These are phyloP conservation scores for Vireo altiloquus DNA, from an alignment of 2,113 vertebrate species.

Conservation along the genomic window DNA sequence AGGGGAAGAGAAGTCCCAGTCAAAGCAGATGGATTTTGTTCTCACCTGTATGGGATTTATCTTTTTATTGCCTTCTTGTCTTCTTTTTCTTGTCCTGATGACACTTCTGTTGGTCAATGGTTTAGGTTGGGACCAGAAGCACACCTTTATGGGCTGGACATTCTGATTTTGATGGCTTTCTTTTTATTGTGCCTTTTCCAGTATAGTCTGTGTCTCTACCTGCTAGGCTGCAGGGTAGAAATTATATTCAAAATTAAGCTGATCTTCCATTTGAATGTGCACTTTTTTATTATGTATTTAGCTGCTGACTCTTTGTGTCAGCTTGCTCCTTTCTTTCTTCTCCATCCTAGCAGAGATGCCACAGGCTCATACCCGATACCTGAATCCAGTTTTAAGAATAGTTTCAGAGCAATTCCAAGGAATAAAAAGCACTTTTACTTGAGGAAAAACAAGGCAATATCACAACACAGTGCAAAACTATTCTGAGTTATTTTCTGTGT, in stretches of 20 bases:
- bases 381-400: neutral
- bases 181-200: neutral
- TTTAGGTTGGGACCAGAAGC: neutral
- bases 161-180: neutral
- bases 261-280: neutral
- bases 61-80: neutral
- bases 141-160: neutral
- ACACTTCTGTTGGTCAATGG: neutral
- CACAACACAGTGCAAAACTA: neutral
- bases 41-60: neutral
- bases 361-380: neutral
- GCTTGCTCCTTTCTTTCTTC: neutral
- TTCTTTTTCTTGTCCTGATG: neutral
- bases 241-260: neutral
- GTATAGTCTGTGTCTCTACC: neutral
- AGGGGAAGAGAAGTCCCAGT: neutral
- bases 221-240: neutral
- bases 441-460: neutral
- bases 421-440: neutral
- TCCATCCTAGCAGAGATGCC: neutral
- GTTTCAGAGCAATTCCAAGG: neutral
- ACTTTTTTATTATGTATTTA: neutral
- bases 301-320: neutral
- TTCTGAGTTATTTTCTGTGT: neutral
- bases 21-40: neutral